phyloP scores from a whole-genome alignment of 2,797 vertebrate genomes.

The Pteronotus mesoamericanus region DNA sequence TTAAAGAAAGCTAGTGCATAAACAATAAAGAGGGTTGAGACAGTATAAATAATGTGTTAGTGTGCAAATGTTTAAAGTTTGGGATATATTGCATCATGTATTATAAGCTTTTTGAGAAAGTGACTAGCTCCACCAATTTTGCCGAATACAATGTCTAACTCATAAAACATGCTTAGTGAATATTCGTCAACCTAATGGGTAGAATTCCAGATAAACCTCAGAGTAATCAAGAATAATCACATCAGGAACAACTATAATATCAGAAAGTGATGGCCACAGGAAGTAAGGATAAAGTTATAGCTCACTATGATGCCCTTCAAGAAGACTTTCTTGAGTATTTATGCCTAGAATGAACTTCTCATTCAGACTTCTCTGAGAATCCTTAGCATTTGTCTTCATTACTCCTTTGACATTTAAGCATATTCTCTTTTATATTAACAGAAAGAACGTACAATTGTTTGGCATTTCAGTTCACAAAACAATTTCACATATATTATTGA shows the following conservation, averaged over 20 bases:
- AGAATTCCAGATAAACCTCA: not conserved
- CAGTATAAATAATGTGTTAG: not conserved
- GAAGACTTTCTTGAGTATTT: not conserved
- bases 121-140: not conserved
- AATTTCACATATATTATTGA: conserved; percentile 34
- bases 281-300: not conserved
- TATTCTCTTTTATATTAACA: conserved; percentile 3
- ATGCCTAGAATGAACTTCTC: not conserved
- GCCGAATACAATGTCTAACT: not conserved
- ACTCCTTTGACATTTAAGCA: not conserved
- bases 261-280: not conserved
- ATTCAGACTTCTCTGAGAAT: not conserved
- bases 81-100: not conserved
- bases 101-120: not conserved
- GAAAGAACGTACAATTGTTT: conserved; percentile 21
- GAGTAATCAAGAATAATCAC: not conserved
- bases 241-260: not conserved
- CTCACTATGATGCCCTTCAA: not conserved
- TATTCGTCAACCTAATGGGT: not conserved
- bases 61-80: not conserved
- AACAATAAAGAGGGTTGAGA: not conserved
- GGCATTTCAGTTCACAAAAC: conserved; percentile 20
- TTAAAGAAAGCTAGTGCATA: not conserved
- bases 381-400: not conserved
- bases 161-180: not conserved